Conservation (phyloP, 2,797 vertebrate species). For the Galaxias olidus region DNA sequence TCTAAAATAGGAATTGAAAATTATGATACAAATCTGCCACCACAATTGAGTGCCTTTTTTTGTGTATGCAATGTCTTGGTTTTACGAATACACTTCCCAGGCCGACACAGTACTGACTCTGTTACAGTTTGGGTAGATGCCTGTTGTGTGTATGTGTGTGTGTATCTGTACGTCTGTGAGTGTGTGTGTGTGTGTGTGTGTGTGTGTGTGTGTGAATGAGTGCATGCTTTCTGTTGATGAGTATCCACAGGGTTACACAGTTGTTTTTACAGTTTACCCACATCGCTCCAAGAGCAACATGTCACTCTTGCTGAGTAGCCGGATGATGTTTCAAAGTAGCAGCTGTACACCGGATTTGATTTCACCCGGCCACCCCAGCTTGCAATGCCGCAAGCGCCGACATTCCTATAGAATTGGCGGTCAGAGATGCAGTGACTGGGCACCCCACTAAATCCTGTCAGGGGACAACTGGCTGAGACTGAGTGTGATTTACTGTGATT, state of each 20-base stretch:
- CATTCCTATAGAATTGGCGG: constrained; percentile 1
- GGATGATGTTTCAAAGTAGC: constrained; percentile 36
- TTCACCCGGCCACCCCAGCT: constrained; percentile 39
- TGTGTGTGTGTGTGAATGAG: constrained; percentile 3
- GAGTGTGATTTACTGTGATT: too few relatives aligned
- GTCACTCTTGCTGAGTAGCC: constrained; percentile 25
- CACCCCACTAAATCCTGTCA: background rate
- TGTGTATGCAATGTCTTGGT: too few relatives aligned
- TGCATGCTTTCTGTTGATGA: background rate
- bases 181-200: constrained; percentile 17
- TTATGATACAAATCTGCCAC: too few relatives aligned
- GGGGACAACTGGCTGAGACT: background rate
- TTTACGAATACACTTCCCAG: too few relatives aligned
- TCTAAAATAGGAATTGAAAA: too few relatives aligned
- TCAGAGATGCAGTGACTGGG: constrained; percentile 12
- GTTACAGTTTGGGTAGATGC: too few relatives aligned
- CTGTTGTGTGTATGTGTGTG: too few relatives aligned
- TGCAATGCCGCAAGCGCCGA: constrained; percentile 36
- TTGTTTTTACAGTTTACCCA: constrained; percentile 39
- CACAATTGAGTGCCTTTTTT: too few relatives aligned
- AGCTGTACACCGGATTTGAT: constrained; percentile 46
- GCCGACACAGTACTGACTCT: too few relatives aligned
- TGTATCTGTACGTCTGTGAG: background rate
- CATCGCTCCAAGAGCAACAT: constrained; percentile 24
- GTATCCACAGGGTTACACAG: constrained; percentile 4